phyloP scores from a whole-genome alignment of 2,113 vertebrate genomes.

The Brachyhypopomus gauderio region DNA sequence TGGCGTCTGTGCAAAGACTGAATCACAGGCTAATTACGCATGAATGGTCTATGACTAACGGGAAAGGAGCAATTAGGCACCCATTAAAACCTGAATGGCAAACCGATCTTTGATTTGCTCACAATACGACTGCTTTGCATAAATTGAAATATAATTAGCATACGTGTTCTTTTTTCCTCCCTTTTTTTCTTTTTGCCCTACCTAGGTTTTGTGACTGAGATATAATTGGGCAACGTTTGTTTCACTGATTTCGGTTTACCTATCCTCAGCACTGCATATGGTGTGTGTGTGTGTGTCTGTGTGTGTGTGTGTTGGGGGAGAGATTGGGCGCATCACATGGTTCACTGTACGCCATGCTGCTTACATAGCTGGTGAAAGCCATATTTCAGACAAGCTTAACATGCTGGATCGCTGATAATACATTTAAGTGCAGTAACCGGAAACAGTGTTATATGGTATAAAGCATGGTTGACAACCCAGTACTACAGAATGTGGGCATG shows the following conservation, averaged over 20 bases:
- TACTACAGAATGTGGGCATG: constrained; percentile 59
- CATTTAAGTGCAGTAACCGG: constrained; percentile 45
- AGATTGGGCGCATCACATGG: background rate
- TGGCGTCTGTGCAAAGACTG: constrained; percentile 53
- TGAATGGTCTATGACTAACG: constrained; percentile 69
- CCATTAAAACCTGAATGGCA: constrained; percentile 59
- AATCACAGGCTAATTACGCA: constrained; percentile 66
- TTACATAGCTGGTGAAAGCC: constrained; percentile 45
- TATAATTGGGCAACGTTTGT: constrained; percentile 44
- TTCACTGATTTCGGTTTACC: constrained; percentile 27
- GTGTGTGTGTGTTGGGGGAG: constrained; percentile 41
- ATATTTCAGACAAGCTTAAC: constrained; percentile 32
- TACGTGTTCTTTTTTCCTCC: constrained; percentile 34
- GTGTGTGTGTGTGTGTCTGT: background rate
- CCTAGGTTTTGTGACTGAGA: constrained; percentile 42
- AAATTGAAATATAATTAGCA: constrained; percentile 58
- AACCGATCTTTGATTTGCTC: constrained; percentile 54
- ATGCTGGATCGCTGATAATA: constrained; percentile 49
- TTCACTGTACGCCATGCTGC: background rate
- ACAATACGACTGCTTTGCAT: constrained; percentile 54
- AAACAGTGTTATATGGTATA: constrained; percentile 60
- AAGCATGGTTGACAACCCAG: constrained; percentile 62
- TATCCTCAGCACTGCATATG: constrained; percentile 24
- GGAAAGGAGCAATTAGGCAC: constrained; percentile 65
- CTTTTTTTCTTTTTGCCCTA: constrained; percentile 21